phyloP scores from a whole-genome alignment of 2,888 invertebrate species.

The Brachypalpus laphriformis region DNA sequence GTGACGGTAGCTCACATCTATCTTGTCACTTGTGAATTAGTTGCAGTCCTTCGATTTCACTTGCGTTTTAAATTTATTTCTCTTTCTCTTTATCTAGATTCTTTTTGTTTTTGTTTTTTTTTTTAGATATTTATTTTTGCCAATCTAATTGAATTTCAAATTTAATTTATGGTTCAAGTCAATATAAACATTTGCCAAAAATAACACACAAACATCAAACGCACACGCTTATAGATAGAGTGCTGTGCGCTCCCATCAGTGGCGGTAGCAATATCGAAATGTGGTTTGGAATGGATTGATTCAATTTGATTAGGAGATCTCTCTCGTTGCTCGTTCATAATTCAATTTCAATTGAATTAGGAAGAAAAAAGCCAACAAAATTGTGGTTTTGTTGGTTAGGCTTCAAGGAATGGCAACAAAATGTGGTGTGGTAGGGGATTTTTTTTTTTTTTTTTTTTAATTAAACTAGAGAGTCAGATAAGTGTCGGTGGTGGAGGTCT shows the following conservation, averaged over 20 bases:
- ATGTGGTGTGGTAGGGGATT: conserved; percentile 30
- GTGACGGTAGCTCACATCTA: conserved; percentile 25
- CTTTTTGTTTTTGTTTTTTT: conserved; percentile 1
- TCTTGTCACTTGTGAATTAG: conserved; percentile 55
- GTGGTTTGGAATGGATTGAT: conserved; percentile 59
- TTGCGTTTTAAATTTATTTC: conserved; percentile 48
- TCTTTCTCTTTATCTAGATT: conserved; percentile 25
- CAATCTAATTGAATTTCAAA: conserved; percentile 73
- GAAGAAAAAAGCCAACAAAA: conserved; percentile 15
- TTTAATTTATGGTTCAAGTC: conserved; percentile 72
- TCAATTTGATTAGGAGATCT: conserved; percentile 64
- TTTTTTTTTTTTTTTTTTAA: conserved; percentile 31
- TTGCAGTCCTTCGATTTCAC: conserved; percentile 59
- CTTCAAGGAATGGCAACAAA: conserved; percentile 33
- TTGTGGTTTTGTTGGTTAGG: conserved; percentile 4
- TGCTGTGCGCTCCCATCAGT: conserved; percentile 4
- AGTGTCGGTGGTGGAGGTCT: conserved; percentile 28
- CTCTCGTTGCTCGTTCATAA: conserved; percentile 40
- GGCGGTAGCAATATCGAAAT: conserved; percentile 41
- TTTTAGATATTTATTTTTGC: conserved; percentile 31
- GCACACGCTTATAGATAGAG: conserved; percentile 18
- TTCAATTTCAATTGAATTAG: conserved; percentile 69
- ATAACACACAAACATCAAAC: conserved; percentile 68
- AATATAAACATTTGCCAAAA: conserved; percentile 73
- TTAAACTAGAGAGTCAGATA: conserved; percentile 42